Percentiles rank a stretch among this genome's conserved stretches.
Conservation (phyloP, 1,140 invertebrate genomes). For the Sitodiplosis mosellana region DNA sequence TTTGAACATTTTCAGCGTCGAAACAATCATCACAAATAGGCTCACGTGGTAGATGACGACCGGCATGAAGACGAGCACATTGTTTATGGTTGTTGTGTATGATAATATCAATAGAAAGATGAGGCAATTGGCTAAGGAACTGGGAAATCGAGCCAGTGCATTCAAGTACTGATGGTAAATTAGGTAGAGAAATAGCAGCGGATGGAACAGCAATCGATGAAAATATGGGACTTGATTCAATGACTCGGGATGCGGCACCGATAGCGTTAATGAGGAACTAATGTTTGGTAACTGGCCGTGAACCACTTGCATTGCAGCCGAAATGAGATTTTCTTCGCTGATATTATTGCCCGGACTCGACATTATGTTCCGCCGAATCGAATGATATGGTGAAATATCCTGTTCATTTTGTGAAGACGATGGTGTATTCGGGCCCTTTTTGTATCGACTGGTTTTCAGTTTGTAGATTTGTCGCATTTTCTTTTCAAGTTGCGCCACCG, state of each 20-base stretch:
- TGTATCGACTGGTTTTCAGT: conserved; percentile 24
- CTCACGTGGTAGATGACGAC: conserved; percentile 50
- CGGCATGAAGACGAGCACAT: conserved; percentile 41
- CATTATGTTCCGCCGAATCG: neutral
- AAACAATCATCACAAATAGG: conserved; percentile 49
- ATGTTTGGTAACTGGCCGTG: conserved; percentile 57
- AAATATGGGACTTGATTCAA: conserved; percentile 48
- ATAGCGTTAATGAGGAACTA: conserved; percentile 41
- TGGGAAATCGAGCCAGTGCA: conserved; percentile 35
- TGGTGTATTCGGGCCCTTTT: conserved; percentile 10
- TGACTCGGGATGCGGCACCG: conserved; percentile 38
- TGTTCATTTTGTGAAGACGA: conserved; percentile 1
- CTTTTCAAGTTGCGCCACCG: conserved; percentile 51
- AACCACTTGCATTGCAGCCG: conserved; percentile 62
- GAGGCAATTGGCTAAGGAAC: conserved; percentile 40
- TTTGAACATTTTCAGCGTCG: conserved; percentile 62
- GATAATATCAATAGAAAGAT: conserved; percentile 47
- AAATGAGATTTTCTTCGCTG: conserved; percentile 58
- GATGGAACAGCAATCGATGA: conserved; percentile 49
- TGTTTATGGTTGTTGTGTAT: conserved; percentile 40
- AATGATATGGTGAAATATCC: neutral
- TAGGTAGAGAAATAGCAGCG: conserved; percentile 43
- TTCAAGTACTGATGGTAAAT: conserved; percentile 46
- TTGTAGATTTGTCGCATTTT: conserved; percentile 45
- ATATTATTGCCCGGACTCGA: conserved; percentile 26